Percentiles rank a stretch among this genome's conserved stretches.
phyloP scores from a whole-genome alignment of 2,797 vertebrate species.

The Oreochromis grahami region DNA sequence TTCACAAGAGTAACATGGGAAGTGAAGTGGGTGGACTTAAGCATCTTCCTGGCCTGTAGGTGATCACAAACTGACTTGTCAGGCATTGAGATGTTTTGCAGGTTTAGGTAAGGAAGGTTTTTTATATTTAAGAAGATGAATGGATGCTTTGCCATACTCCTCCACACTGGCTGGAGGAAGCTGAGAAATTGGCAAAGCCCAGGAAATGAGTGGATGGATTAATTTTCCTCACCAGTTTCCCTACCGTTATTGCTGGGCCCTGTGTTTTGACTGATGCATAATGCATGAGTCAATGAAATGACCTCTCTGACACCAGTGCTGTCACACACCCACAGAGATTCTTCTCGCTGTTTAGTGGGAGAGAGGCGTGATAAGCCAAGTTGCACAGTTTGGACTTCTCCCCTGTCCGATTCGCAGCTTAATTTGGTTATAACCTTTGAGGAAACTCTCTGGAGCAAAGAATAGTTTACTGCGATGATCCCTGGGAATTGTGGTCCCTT shows the following conservation, averaged over 20 bases:
- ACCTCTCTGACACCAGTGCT: not conserved
- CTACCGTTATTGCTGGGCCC: not conserved
- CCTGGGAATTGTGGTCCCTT: not conserved
- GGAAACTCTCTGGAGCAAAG: not conserved
- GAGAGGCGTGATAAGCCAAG: not conserved
- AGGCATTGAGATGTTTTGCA: not conserved
- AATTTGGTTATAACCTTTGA: not conserved
- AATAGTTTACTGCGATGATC: not conserved
- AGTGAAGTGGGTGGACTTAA: not conserved
- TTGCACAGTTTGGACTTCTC: not conserved
- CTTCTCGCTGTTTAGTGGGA: not conserved
- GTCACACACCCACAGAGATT: not conserved
- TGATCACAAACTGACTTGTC: not conserved
- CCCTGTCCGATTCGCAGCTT: not conserved
- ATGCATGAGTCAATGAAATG: not conserved
- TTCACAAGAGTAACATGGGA: not conserved
- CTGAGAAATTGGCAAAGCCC: not conserved
- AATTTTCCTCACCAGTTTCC: not conserved
- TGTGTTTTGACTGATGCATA: not conserved
- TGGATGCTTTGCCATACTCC: not conserved
- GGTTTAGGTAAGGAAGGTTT: not conserved
- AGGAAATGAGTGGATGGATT: not conserved
- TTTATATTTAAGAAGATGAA: not conserved
- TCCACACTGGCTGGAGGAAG: not conserved
- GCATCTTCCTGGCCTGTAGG: not conserved